These are phyloP conservation scores for Rattus norvegicus DNA, from an alignment of 2,113 vertebrate species.

Conservation along the genomic window GRCr8 NC_086020.1:155329501-155330000, in stretches of 20 bases:
- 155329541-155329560: too few species aligned
- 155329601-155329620: not conserved
- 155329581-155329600: not conserved
- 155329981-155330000: not conserved
- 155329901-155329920: not conserved
- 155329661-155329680: not conserved
- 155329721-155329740: not conserved
- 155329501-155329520: too few species aligned
- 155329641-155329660: not conserved
- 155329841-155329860: not conserved
- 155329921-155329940: not conserved
- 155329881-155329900: not conserved
- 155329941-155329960: not conserved
- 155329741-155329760: not conserved
- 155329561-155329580: not conserved
- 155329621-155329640: not conserved
- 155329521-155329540: too few species aligned
- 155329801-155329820: not conserved
- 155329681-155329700: slow-evolving; percentile 1
- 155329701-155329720: not conserved
- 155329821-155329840: not conserved
- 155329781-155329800: not conserved
- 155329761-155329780: not conserved
- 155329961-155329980: not conserved
- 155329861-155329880: not conserved